Evolutionary conservation across 2,113 vertebrate genomes (phyloP), one percentile per base, ranked within the genome.

Genomic region (Acanthochromis polyacanthus): DNA sequence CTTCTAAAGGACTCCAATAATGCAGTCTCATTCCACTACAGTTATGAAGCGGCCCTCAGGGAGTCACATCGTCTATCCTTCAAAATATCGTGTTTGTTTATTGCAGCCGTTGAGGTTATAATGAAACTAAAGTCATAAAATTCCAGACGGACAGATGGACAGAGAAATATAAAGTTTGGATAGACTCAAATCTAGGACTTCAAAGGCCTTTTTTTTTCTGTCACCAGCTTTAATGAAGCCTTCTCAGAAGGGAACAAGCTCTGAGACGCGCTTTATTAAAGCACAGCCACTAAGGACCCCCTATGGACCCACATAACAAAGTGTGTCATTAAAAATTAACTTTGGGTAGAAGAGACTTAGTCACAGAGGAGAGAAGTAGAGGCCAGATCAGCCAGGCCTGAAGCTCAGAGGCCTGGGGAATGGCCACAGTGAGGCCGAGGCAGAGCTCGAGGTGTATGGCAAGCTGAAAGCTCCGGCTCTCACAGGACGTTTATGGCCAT

Each of bases 301-400:
- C 91, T 40, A 36, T 71, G 80, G 89, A 89, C 83, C 78, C 45
- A 89, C 82, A 88, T 88, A 91, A 92, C 90, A 92, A 90, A 93
- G 89, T 90, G 86, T 88, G 87, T 88, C 91, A 90, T 93, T 91
- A 92, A 89, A 93, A 91, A 91, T 92, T 74, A 80, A 93, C 86
- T 91, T 88, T 89, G 75, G 91, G 71, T 84, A 73, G 83, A 91
- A 86, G 86, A 85, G 82, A 83, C 74, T 89, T 80, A 64, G 81
- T 86, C 91, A 90, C 90, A 80, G 82, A 90, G 88, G 88, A 88
- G 77, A 78, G 22, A 46, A 46, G 60, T 45, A 62, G 78, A 22
- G 32, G 4, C 59, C 62, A 56, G 81, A 85, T 76, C 80, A 83
- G 84, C 66, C 22, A 38, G 68, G 65, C 77, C 70, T 74, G 71